These are phyloP conservation scores for Macropis europaea DNA, from an alignment of 2,888 invertebrate genomes.

Conservation along the genomic window DNA sequence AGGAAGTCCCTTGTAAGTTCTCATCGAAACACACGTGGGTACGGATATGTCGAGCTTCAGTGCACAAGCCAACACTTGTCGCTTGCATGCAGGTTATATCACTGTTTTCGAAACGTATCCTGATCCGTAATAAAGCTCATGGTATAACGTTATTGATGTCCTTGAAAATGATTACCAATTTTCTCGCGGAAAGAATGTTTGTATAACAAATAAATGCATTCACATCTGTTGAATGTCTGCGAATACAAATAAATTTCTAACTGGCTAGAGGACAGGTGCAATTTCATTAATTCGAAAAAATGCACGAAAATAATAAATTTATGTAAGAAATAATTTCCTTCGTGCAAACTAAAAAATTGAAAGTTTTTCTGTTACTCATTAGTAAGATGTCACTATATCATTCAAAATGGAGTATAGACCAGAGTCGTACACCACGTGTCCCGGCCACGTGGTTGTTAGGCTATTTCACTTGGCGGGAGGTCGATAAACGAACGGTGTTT, in stretches of 20 bases:
- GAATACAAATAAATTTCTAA: neutral
- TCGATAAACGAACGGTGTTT: conserved; percentile 33
- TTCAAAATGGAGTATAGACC: conserved; percentile 23
- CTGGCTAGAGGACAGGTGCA: neutral
- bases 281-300: neutral
- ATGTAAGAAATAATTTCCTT: neutral
- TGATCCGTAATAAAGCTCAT: conserved; percentile 13
- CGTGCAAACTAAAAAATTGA: neutral
- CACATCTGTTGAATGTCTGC: neutral
- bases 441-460: conserved; percentile 52
- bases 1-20: conserved; percentile 74
- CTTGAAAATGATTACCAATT: neutral
- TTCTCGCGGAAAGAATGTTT: no score
- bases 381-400: neutral
- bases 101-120: conserved; percentile 12
- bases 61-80: conserved; percentile 59
- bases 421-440: conserved; percentile 50
- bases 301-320: neutral
- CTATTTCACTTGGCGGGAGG: conserved; percentile 54
- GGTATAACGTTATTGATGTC: neutral
- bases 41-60: conserved; percentile 55
- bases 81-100: conserved; percentile 39
- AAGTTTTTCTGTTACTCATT: neutral
- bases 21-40: conserved; percentile 64
- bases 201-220: neutral